Conservation (phyloP, 2,113 vertebrate genomes). For the Platysternon megacephalum region DNA sequence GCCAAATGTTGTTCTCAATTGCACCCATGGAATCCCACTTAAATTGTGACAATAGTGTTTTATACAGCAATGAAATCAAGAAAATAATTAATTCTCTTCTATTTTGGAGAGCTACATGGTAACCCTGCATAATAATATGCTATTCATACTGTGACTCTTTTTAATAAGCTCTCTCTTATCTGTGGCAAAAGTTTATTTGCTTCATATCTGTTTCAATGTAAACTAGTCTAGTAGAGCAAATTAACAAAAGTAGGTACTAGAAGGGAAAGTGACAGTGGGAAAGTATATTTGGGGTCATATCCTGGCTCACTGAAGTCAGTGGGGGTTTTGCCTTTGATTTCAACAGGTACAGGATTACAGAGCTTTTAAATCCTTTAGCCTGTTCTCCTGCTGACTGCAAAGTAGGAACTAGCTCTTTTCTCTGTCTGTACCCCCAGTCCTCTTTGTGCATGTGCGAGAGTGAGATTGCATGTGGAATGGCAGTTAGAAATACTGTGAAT, state of each 20-base stretch:
- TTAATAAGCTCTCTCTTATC: neutral
- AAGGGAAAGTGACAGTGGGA: neutral
- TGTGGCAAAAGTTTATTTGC: neutral
- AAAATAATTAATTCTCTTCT: neutral
- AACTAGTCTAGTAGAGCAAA: neutral
- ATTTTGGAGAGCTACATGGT: neutral
- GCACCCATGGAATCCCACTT: neutral
- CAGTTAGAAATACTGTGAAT: neutral
- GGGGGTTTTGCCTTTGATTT: neutral
- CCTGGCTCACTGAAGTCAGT: neutral
- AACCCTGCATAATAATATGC: rapidly evolving
- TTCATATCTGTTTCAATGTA: neutral
- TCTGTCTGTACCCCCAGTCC: neutral
- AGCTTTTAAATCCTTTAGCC: neutral
- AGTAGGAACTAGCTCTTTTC: neutral
- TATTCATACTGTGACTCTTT: neutral
- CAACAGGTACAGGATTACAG: neutral
- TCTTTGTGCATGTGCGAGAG: neutral
- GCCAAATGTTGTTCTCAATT: slow-evolving; percentile 5
- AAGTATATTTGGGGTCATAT: neutral
- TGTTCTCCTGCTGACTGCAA: neutral
- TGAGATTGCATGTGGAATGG: neutral
- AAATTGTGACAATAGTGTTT: slow-evolving; percentile 20
- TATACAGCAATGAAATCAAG: neutral
- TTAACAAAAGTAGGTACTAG: neutral